Conservation (phyloP, 2,888 invertebrate species). For the Melanophora roralis region DNA sequence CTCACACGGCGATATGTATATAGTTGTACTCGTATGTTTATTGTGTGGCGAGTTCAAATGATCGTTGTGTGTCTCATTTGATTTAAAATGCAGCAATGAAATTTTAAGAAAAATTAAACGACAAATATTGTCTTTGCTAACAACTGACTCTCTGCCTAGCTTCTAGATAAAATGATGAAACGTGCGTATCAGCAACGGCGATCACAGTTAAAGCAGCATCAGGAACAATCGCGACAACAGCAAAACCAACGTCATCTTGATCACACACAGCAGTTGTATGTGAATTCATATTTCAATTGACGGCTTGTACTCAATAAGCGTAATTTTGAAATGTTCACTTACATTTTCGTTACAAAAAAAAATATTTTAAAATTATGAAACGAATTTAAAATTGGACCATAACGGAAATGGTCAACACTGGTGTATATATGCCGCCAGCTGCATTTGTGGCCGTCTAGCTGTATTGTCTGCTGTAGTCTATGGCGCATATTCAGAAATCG, state of each 20-base stretch:
- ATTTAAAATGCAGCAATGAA: conserved; percentile 10
- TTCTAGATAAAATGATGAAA: conserved; percentile 35
- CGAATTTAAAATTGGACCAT: no score
- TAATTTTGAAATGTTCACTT: conserved; percentile 50
- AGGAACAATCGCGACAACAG: background rate
- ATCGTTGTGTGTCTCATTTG: conserved; percentile 26
- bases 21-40: background rate
- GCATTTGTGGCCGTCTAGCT: no score
- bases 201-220: conserved; percentile 39
- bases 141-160: conserved; percentile 29
- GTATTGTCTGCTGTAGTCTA: no score
- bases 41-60: background rate
- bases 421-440: no score
- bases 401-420: no score
- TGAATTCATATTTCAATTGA: conserved; percentile 11
- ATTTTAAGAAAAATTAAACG: conserved; percentile 16
- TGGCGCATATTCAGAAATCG: no score
- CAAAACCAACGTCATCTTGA: background rate
- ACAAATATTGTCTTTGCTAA: conserved; percentile 48
- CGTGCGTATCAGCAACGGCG: conserved; percentile 56
- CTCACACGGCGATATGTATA: no score
- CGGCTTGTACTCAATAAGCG: conserved; percentile 45
- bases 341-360: no score
- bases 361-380: no score
- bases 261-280: conserved; percentile 28